Conservation (phyloP, 23 tunicate species). For the Ascidia mentula region DNA sequence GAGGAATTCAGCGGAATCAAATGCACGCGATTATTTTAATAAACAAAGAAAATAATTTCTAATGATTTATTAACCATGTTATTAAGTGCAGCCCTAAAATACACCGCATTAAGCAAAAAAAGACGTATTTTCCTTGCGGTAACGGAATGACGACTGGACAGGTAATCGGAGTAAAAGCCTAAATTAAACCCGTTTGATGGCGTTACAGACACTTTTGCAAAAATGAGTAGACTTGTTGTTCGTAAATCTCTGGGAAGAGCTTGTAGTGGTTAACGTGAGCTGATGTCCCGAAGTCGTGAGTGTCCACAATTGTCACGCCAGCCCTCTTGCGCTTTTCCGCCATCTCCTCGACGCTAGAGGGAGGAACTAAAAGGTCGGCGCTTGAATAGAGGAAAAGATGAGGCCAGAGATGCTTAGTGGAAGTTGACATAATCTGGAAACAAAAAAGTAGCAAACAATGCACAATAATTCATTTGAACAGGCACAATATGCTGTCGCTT, state of each 20-base stretch:
- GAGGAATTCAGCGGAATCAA: conserved; percentile 25
- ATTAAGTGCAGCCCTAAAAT: no score
- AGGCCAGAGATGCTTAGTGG: conserved; percentile 42
- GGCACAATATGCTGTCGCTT: no score
- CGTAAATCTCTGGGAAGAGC: conserved; percentile 27
- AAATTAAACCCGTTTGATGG: no score
- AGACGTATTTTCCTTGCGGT: no score
- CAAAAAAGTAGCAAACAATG: no score
- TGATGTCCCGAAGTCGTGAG: conserved; percentile 38
- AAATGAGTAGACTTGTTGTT: neutral
- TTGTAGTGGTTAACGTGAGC: conserved; percentile 52
- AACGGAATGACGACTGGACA: no score
- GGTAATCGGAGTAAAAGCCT: no score
- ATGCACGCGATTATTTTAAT: no score
- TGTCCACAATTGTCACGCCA: conserved; percentile 27
- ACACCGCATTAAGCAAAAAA: no score
- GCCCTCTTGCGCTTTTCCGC: conserved; percentile 23
- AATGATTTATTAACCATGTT: no score
- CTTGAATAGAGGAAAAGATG: conserved; percentile 57
- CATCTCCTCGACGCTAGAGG: conserved; percentile 40
- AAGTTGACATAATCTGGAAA: conserved; percentile 12
- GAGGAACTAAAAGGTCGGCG: conserved; percentile 34
- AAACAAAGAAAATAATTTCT: no score
- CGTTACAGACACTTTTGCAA: conserved; percentile 11
- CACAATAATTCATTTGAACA: no score